Conservation (phyloP, 2,113 vertebrate species). For the Seriola quinqueradiata region DNA sequence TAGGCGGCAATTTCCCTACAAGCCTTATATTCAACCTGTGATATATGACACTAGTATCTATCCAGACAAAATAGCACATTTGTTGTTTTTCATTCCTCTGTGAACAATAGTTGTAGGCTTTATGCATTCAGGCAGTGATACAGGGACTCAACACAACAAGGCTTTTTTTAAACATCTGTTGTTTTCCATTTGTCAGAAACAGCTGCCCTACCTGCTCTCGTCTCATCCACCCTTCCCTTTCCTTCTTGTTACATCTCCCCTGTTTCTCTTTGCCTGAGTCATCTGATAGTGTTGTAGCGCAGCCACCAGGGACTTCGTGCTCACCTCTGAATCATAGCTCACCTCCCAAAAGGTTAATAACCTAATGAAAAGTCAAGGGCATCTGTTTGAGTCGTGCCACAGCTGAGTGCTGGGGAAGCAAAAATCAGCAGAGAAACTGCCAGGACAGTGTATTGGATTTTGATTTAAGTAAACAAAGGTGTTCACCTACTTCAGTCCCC, state of each 20-base stretch:
- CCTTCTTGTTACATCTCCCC: slow-evolving; percentile 16
- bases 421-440: slow-evolving; percentile 44
- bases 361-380: slow-evolving; percentile 82
- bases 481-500: slow-evolving; percentile 39
- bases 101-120: slow-evolving; percentile 27
- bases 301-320: slow-evolving; percentile 47
- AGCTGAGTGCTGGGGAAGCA: slow-evolving; percentile 65
- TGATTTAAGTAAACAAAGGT: slow-evolving; percentile 81
- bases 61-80: slow-evolving; percentile 25
- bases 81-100: slow-evolving; percentile 43
- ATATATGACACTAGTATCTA: slow-evolving; percentile 40
- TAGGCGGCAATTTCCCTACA: slow-evolving; percentile 13
- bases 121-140: slow-evolving; percentile 58
- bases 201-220: slow-evolving; percentile 45
- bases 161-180: slow-evolving; percentile 65
- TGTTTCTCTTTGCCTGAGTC: slow-evolving; percentile 59
- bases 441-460: slow-evolving; percentile 75
- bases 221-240: slow-evolving; percentile 35
- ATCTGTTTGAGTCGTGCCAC: slow-evolving; percentile 69
- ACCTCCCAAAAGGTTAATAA: slow-evolving; percentile 83
- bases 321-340: slow-evolving; percentile 70
- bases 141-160: slow-evolving; percentile 45
- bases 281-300: slow-evolving; percentile 37
- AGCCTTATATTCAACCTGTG: slow-evolving; percentile 35
- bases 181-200: slow-evolving; percentile 70